Conservation (phyloP, 1,140 invertebrate species). For the Heliconius congener region DNA sequence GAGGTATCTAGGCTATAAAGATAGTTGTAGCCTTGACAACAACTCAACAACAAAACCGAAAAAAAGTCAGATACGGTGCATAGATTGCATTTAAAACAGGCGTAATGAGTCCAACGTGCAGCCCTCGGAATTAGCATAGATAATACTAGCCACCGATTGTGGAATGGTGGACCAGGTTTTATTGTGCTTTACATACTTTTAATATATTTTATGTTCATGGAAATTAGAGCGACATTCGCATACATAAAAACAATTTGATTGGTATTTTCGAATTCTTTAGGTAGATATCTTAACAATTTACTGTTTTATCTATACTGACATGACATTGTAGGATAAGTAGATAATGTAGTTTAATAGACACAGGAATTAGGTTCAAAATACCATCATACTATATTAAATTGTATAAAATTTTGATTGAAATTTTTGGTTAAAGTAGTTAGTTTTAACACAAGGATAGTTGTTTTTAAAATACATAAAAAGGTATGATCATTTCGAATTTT, state of each 20-base stretch:
- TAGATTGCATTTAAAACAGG: slow-evolving; percentile 76
- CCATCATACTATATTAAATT: too few relatives aligned
- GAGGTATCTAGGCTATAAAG: slow-evolving; percentile 44
- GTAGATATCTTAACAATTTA: background rate
- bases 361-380: background rate
- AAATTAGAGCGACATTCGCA: background rate
- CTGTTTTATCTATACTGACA: background rate
- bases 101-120: slow-evolving; percentile 64
- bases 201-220: background rate
- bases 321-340: background rate
- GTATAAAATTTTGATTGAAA: too few relatives aligned
- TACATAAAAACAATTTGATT: background rate
- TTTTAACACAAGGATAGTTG: too few relatives aligned
- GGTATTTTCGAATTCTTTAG: slow-evolving; percentile 5
- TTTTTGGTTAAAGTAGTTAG: too few relatives aligned
- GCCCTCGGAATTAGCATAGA: slow-evolving; percentile 70
- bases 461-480: too few relatives aligned
- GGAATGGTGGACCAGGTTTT: slow-evolving; percentile 12
- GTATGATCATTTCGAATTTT: background rate
- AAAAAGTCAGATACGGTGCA: slow-evolving; percentile 71
- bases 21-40: slow-evolving; percentile 63
- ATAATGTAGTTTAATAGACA: background rate
- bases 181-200: background rate
- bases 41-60: slow-evolving; percentile 66
- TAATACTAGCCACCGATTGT: slow-evolving; percentile 50